phyloP scores from a whole-genome alignment of 2,888 invertebrate species.

The Coecobrya sp. region DNA sequence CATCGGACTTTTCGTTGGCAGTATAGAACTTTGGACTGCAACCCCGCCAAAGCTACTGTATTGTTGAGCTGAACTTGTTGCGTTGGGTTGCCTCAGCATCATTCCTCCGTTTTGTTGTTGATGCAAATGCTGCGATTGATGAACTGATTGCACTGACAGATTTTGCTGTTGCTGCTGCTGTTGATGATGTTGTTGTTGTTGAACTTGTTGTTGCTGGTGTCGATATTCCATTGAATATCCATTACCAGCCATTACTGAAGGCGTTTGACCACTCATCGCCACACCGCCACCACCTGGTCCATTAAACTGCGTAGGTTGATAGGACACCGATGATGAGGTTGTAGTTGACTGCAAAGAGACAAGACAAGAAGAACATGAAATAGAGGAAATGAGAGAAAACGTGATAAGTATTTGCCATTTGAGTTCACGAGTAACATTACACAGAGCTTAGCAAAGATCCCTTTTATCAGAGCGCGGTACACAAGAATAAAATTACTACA shows the following conservation, averaged over 20 bases:
- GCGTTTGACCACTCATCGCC: conserved; percentile 69
- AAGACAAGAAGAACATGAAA: neutral
- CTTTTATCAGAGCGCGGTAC: conserved; percentile 6
- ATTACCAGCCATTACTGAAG: conserved; percentile 52
- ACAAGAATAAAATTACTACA: conserved; percentile 13
- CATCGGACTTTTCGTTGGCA: conserved; percentile 84
- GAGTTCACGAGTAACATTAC: conserved; percentile 7
- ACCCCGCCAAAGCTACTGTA: neutral
- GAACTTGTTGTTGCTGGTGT: conserved; percentile 82
- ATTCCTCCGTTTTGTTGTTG: conserved; percentile 63
- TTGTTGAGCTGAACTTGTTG: conserved; percentile 2
- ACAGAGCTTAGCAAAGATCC: neutral
- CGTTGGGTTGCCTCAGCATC: conserved; percentile 66
- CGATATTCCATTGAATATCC: conserved; percentile 85
- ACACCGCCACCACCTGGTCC: conserved; percentile 79
- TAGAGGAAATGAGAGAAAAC: conserved; percentile 69
- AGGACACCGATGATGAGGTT: conserved; percentile 59
- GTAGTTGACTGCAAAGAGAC: conserved; percentile 51
- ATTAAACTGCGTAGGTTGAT: conserved; percentile 84
- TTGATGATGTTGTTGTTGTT: conserved; percentile 75
- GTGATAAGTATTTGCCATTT: conserved; percentile 66
- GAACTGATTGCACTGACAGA: conserved; percentile 84
- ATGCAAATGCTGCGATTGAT: conserved; percentile 74
- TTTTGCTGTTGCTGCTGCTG: conserved; percentile 76
- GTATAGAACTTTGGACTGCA: conserved; percentile 71